A percentile compares a stretch with the other conserved stretches of the same genome.
Evolutionary conservation across 2,113 vertebrate species (phyloP).

Genomic region (Ginglymostoma cirratum): DNA sequence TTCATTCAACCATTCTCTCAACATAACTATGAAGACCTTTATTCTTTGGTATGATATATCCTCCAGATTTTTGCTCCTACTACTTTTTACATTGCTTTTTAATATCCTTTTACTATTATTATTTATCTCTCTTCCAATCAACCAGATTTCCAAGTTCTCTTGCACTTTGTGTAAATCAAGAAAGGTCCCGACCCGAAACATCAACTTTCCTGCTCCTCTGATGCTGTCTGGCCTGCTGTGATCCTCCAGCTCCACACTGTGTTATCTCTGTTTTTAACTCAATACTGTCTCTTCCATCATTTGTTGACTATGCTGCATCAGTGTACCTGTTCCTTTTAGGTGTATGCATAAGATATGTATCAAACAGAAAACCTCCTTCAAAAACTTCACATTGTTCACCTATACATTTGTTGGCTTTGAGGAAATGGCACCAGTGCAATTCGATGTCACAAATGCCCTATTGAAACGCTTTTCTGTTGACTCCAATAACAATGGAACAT

Average conservation of each 20-base stretch:
- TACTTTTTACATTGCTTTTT: neutral
- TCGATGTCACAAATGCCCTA: neutral
- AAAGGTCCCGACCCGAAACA: no score
- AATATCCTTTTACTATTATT: neutral
- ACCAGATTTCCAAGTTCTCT: no score
- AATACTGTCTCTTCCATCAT: neutral
- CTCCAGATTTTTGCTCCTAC: neutral
- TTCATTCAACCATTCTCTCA: neutral
- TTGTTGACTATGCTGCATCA: neutral
- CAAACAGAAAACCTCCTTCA: neutral
- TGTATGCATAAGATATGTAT: neutral
- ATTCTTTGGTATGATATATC: neutral
- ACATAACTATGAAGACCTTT: neutral
- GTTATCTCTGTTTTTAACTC: no score
- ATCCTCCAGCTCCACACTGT: no score
- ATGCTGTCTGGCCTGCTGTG: no score
- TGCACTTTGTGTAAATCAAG: no score
- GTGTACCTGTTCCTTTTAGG: neutral
- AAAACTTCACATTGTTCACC: no score
- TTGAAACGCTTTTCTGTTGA: neutral
- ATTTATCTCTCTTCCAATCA: no score
- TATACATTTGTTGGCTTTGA: neutral
- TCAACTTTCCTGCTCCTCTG: no score
- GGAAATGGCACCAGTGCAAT: neutral
- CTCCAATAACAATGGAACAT: neutral